These are phyloP conservation scores for Brachyptera putata DNA, from an alignment of 2,888 invertebrate species.

Conservation along the genomic window DNA sequence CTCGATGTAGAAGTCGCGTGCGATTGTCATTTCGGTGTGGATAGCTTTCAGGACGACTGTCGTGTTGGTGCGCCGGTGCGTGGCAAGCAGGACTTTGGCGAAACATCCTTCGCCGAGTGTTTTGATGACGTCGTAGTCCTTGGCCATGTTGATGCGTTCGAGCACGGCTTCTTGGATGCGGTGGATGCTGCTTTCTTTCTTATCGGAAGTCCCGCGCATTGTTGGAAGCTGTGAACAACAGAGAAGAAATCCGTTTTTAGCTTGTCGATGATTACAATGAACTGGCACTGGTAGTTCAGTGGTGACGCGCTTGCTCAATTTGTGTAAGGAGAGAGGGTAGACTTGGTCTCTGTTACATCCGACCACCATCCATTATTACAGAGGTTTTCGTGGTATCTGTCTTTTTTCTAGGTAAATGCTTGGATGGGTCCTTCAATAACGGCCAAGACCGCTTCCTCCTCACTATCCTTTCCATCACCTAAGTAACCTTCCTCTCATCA, in stretches of 20 bases:
- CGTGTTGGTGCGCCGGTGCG: constrained; percentile 54
- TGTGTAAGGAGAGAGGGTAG: no score
- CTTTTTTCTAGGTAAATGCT: neutral
- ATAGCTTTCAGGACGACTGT: constrained; percentile 66
- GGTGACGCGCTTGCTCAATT: no score
- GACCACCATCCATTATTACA: no score
- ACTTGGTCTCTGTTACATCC: no score
- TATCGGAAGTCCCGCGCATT: neutral
- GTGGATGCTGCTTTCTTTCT: constrained; percentile 44
- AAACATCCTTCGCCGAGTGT: constrained; percentile 66
- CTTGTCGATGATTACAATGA: neutral
- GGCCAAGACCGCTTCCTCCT: constrained; percentile 13
- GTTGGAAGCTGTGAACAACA: neutral
- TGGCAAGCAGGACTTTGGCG: constrained; percentile 62
- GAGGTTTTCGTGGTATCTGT: no score
- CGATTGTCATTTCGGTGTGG: constrained; percentile 54
- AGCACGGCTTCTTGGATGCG: constrained; percentile 50
- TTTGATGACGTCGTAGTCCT: constrained; percentile 61
- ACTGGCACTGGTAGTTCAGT: no score
- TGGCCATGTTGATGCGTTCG: constrained; percentile 50
- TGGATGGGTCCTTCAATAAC: neutral
- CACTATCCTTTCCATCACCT: no score
- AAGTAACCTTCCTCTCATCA: no score
- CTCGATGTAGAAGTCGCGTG: constrained; percentile 66
- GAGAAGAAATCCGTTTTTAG: neutral